Evolutionary conservation across 92 coral and sea anemone species (phyloP).

Genomic region (Actinernus sp.): DNA sequence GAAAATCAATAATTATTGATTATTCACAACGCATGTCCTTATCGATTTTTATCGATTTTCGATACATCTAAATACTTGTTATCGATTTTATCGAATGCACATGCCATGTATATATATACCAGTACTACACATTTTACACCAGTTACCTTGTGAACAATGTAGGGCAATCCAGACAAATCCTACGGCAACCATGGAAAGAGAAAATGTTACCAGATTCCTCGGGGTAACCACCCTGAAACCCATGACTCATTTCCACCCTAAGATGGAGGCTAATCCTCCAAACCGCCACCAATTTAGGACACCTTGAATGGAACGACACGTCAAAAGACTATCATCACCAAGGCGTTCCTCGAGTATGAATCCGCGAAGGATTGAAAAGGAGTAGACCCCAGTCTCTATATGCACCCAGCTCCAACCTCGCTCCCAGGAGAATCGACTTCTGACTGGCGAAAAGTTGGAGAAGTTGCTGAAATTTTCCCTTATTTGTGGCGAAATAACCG

Average conservation of each 20-base stretch:
- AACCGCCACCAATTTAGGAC: neutral
- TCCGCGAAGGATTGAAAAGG: too few relatives aligned
- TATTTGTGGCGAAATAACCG: too few relatives aligned
- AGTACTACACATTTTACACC: neutral
- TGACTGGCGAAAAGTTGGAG: too few relatives aligned
- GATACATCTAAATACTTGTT: too few relatives aligned
- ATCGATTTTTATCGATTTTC: too few relatives aligned
- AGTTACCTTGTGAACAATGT: constrained; percentile 57
- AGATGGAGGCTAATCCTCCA: neutral
- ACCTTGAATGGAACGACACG: constrained; percentile 20
- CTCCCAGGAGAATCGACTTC: too few relatives aligned
- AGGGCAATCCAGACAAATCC: constrained; percentile 69
- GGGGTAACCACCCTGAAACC: constrained; percentile 43
- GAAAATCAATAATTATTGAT: too few relatives aligned
- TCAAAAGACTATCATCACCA: constrained; percentile 2
- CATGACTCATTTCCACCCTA: neutral
- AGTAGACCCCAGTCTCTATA: neutral
- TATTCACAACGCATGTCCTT: too few relatives aligned
- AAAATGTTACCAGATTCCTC: constrained; percentile 48
- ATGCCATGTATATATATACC: neutral
- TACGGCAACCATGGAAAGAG: constrained; percentile 35
- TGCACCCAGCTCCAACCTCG: neutral
- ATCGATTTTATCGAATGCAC: neutral
- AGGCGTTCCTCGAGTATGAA: constrained; percentile 33
- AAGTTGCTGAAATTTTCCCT: too few relatives aligned